These are phyloP conservation scores for Sarcophilus harrisii DNA, from an alignment of 2,797 vertebrate genomes.

Conservation along the genomic window DNA sequence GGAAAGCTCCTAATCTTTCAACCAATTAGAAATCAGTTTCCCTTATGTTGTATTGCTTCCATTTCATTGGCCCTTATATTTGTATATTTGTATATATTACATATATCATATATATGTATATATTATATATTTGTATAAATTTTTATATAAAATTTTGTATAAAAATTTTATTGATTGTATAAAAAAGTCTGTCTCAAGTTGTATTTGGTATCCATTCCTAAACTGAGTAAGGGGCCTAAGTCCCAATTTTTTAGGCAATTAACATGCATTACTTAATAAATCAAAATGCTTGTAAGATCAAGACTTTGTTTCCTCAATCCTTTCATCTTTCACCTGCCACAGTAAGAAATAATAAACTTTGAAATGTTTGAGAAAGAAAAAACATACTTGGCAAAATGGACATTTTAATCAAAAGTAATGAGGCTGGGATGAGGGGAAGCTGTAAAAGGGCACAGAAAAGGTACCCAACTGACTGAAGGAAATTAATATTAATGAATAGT, in stretches of 20 bases:
- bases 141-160: too few relatives aligned
- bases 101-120: too few relatives aligned
- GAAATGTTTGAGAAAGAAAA: neutral
- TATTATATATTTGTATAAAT: neutral
- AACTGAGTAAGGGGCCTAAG: neutral
- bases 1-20: neutral
- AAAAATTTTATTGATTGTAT: neutral
- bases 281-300: neutral
- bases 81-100: too few relatives aligned
- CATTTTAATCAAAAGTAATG: neutral
- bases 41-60: neutral
- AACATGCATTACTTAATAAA: neutral
- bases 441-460: neutral
- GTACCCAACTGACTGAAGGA: neutral
- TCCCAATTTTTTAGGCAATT: neutral
- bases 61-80: neutral
- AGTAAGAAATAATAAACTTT: neutral
- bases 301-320: neutral
- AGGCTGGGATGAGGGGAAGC: neutral
- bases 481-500: neutral
- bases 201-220: too few relatives aligned
- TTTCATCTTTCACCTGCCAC: neutral
- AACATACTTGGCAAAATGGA: neutral
- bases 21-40: neutral
- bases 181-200: neutral